Evolutionary conservation across 2,113 vertebrate genomes (phyloP), one percentile per base, ranked within the genome.

Genomic region (Otis tarda): DNA sequence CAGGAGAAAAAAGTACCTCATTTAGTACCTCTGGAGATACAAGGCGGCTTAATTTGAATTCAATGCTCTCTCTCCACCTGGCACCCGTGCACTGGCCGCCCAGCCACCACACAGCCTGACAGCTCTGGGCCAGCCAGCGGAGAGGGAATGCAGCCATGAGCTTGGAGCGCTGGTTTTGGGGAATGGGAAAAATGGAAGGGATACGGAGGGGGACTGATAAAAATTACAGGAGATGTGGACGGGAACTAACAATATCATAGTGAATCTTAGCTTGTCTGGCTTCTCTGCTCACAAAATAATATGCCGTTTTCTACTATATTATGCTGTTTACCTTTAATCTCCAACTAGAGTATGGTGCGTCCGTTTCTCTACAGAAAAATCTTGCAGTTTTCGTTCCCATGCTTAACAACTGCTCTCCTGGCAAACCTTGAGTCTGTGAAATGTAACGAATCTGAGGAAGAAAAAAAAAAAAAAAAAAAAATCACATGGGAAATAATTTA

Each of bases 381-480:
- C 99, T 98, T 73, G 98, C 97, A 4, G 99, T 99, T 98, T 99
- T 99, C 12, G 99, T 99, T 96, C 99, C 99, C 93, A 98, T 97
- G 94, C 99, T 99, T 97, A 99, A 96, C 94, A 99, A 97, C 92
- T 99, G 99, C 81, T 99, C 99, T 95, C 98, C 98, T 33, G 99
- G 99, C 91, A 98, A 98, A 93, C 99, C 99, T 98, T 99, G 99
- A 70, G 99, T 99, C 98, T 99, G 99, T 86, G 99, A 99, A 98
- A 99, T 99, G 97, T 99, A 99, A 98, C 99, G 99, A 98, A 99
- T 99, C 99, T 99, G 98, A 85, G 70, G 52, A 96, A 94, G 60
- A 18, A 56, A 27, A 39, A n/a, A 21, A 84, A 70, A 83, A 0
- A 52, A 11, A 31, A 43, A 67, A 57, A 47, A 7, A 4, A 61